Evolutionary conservation across 2,888 invertebrate species (phyloP), one percentile per base, ranked within the genome.

Genomic region (Dinocampus coccinellae): DNA sequence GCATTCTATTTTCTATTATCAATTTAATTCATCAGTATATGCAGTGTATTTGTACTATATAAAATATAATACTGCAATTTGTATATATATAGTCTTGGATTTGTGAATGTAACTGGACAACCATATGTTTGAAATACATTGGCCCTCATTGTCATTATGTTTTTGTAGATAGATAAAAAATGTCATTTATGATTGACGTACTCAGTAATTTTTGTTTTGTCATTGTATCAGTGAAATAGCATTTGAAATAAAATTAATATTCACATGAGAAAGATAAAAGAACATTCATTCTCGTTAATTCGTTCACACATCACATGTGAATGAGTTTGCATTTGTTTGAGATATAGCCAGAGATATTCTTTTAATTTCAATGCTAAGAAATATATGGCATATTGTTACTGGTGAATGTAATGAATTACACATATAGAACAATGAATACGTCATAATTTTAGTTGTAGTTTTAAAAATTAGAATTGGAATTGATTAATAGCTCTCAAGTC

Each of bases 81-180:
- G 7, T n/a, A 3, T 16, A n/a, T 2, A 47, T n/a, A 47, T 3
- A 47, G 16, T 47, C 16, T 20, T n/a, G n/a, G n/a, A 47, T 47
- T 47, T 47, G 47, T 62, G 58, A 58, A 53, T 42, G 9, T 39
- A 20, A 36, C 29, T 16, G 7, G 9, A 57, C 3, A n/a, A 24
- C 71, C 67, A 67, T 67, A 72, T 72, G 72, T 67, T 47, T 34
- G 68, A 57, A 57, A 52, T 9, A 33, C 6, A 16, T 29, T 20
- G 34, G 29, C 47, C 34, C 34, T 29, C 34, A 16, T 57, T n/a
- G n/a, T n/a, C 10, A 1, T 24, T 29, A 2, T 47, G 20, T 65
- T 55, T 66, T 26, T n/a, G 60, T 61, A 42, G 53, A 60, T 33
- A 16, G 47, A 63, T 20, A 58, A 34, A 68, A 57, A 67, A 47